Base-by-base conservation (phyloP, 2,797 vertebrate species). In the Acomys russatus region DNA sequence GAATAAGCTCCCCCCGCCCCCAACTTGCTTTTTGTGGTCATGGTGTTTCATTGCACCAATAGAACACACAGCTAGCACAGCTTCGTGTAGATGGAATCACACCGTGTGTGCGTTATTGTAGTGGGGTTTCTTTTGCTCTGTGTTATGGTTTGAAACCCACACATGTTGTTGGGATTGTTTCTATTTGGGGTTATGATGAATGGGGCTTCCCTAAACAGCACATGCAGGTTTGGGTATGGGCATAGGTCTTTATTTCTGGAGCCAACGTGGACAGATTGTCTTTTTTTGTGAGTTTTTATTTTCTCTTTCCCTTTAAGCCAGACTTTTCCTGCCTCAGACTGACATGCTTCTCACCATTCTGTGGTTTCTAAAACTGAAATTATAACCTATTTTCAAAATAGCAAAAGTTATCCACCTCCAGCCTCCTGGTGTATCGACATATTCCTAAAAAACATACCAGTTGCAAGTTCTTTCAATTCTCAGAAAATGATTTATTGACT, bases 371-470 rank as follows among this genome's bases (percentile, higher is more conserved):
- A 93, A 90, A 85, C 15, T 63, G 30, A 91, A 92, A 23, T 76
- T 93, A 79, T 74, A 28, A 2, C 20, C 20, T 68, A 35, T 79
- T 96, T 96, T 94, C 82, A 66, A 96, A 96, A 96, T 33, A 94
- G 63, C 80, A 84, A 90, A 88, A 94, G 1, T 82, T 77, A 79
- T 15, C 70, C 33, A 84, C n/a, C 30, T 87, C 77, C 22, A 91
- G 30, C 77, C 78, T 92, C 90, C 74, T 94, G 54, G 11, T 63
- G 6, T 87, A 86, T 83, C 63, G 70, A 79, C 28, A 79, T 77
- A 51, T 51, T 86, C 54, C 28, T 94, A 54, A 92, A 91, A 63
- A 70, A 30, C 1, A 38, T 93, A 68, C 54, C 18, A 66, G 49
- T 90, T 93, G 54, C 3, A 87, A 93, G 2, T 89, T 80, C 25